Evolutionary conservation across 2,888 invertebrate species (phyloP), one percentile per base, ranked within the genome.

Genomic region (Dysmachus trigonus): DNA sequence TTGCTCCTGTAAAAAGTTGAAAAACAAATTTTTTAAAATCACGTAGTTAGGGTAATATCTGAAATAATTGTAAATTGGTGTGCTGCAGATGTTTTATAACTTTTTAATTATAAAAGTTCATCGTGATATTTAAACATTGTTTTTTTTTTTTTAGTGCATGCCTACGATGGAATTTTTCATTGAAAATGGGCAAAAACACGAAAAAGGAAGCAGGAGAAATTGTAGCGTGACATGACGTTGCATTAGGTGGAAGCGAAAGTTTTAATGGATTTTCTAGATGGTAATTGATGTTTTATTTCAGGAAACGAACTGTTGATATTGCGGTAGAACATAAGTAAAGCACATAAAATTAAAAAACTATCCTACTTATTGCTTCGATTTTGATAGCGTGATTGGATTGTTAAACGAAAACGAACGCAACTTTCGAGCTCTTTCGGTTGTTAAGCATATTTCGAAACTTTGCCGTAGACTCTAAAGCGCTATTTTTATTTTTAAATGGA

Each of bases 1-100:
- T 82, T 82, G 47, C 85, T 85, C 33, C 87, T 87, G 62, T 5
- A 82, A 86, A 38, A 83, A 74, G 51, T 18, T 62, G 30, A 13
- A 81, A 84, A 71, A 38, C 10, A 76, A 84, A 77, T n/a, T 62
- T 18, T 77, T 35, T 62, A 82, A 35, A 41, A 22, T 18, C 18
- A n/a, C n/a, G n/a, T n/a, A n/a, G n/a, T n/a, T n/a, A n/a, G 35
- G 27, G 18, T 22, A 41, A 13, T 62, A 27, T 27, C 27, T 18
- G 2, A 62, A 62, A 22, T 62, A 22, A 22, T n/a, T 18, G 53
- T 22, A 22, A 53, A 53, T 22, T 53, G 47, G 47, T 53, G 18
- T 53, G 22, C 53, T 81, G n/a, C 33, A 18, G 15, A 62, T 22
- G 13, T 62, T 62, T 62, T 62, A 77, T 13, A 77, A 77, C 77